Percentiles rank a stretch among this genome's conserved stretches.
Evolutionary conservation across 2,888 invertebrate genomes (phyloP).

Genomic region (Polia nebulosa): DNA sequence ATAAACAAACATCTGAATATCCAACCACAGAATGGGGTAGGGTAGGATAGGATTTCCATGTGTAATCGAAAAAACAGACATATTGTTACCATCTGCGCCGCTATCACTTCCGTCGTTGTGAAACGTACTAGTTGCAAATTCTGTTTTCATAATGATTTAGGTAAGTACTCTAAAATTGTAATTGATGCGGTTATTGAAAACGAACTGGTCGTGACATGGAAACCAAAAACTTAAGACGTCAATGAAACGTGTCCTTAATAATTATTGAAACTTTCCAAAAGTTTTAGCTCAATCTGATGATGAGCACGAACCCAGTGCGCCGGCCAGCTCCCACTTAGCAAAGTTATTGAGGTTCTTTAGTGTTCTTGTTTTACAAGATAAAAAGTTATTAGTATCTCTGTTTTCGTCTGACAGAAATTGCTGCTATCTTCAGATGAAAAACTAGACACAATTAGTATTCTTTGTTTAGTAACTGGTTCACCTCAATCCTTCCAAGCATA

Average conservation of each 20-base stretch:
- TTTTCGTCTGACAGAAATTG: not conserved
- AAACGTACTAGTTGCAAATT: not conserved
- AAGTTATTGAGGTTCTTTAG: not conserved
- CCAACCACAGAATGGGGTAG: not conserved
- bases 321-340: too few species aligned
- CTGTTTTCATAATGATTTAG: not conserved
- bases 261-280: not conserved
- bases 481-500: not conserved
- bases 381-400: not conserved
- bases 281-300: not conserved
- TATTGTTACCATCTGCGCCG: constrained; percentile 3
- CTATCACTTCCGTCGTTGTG: not conserved
- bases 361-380: not conserved
- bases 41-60: not conserved
- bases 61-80: constrained; percentile 5
- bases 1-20: not conserved
- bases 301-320: not conserved
- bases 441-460: not conserved
- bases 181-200: not conserved
- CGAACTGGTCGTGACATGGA: not conserved
- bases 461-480: not conserved
- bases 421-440: not conserved
- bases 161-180: not conserved
- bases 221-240: not conserved
- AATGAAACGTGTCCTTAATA: not conserved